Conservation (phyloP, 2,113 vertebrate species). For the Progne subis region DNA sequence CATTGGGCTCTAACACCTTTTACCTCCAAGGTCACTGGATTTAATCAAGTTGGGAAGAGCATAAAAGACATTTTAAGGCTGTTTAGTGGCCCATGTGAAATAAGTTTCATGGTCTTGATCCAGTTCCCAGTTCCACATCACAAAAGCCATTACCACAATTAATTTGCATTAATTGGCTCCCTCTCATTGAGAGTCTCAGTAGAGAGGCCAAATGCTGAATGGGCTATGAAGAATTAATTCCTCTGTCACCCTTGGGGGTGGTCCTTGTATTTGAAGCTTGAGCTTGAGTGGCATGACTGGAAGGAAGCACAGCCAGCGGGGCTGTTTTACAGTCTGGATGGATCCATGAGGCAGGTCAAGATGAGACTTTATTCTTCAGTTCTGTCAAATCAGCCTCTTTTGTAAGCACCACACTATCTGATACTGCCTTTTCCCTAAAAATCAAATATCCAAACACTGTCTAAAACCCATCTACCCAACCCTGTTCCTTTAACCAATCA, state of each 20-base stretch:
- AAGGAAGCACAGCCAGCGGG: not conserved
- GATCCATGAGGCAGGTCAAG: not conserved
- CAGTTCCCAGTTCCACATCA: constrained; percentile 26
- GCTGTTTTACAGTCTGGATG: not conserved
- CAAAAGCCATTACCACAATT: constrained; percentile 31
- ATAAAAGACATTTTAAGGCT: constrained; percentile 44
- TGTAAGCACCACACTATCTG: not conserved
- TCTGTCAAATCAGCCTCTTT: not conserved
- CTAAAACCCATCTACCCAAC: not conserved
- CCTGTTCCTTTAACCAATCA: not conserved
- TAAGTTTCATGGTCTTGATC: not conserved
- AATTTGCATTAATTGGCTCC: constrained; percentile 49
- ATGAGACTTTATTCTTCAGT: not conserved
- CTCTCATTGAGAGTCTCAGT: not conserved
- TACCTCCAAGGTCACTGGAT: constrained; percentile 5
- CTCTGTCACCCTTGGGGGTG: not conserved
- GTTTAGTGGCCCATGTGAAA: constrained; percentile 21
- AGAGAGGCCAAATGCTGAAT: constrained; percentile 25
- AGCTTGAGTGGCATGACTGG: not conserved
- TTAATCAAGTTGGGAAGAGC: not conserved
- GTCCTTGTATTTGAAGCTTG: not conserved
- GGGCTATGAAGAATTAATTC: constrained; percentile 23
- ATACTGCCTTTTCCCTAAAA: not conserved
- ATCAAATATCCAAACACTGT: not conserved
- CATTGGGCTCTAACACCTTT: not conserved